These are phyloP conservation scores for Micropoecilia bifurca DNA, from an alignment of 2,797 vertebrate genomes.

Conservation along the genomic window DNA sequence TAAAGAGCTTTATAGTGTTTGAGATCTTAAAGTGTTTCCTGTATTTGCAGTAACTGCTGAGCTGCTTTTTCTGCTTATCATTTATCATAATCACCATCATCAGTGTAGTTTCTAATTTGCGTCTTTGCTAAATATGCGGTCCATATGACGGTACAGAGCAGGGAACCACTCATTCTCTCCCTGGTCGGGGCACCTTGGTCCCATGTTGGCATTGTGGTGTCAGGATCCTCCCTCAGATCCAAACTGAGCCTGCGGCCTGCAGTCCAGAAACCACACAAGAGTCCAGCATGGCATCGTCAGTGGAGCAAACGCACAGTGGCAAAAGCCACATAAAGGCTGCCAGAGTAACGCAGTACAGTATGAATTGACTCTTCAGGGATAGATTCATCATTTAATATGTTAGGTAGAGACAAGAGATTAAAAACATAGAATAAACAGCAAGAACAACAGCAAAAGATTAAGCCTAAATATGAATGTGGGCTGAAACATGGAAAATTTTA, in stretches of 20 bases:
- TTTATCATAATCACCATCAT: conserved; percentile 14
- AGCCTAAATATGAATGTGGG: not conserved
- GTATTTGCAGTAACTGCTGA: conserved; percentile 1
- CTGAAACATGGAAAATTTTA: not conserved
- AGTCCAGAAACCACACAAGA: conserved; percentile 58
- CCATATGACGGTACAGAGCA: conserved; percentile 12
- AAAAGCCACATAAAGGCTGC: conserved; percentile 45
- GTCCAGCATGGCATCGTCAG: conserved; percentile 38
- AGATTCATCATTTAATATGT: not conserved
- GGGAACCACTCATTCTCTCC: conserved; percentile 37
- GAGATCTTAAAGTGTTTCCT: not conserved
- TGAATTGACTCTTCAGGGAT: conserved; percentile 24
- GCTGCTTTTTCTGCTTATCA: not conserved
- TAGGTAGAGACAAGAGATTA: not conserved
- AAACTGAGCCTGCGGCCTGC: conserved; percentile 58
- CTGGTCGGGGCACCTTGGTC: conserved; percentile 22
- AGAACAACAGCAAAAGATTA: not conserved
- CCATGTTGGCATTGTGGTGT: conserved; percentile 54
- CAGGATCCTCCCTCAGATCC: conserved; percentile 61
- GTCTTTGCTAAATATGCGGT: conserved; percentile 7
- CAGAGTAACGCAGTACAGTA: conserved; percentile 20
- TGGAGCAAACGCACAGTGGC: conserved; percentile 34
- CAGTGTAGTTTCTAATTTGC: conserved; percentile 31
- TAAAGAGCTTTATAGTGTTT: not conserved
- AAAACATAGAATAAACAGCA: not conserved